Conservation (phyloP, 1,140 invertebrate genomes). For the Drosophila nebulosa region DNA sequence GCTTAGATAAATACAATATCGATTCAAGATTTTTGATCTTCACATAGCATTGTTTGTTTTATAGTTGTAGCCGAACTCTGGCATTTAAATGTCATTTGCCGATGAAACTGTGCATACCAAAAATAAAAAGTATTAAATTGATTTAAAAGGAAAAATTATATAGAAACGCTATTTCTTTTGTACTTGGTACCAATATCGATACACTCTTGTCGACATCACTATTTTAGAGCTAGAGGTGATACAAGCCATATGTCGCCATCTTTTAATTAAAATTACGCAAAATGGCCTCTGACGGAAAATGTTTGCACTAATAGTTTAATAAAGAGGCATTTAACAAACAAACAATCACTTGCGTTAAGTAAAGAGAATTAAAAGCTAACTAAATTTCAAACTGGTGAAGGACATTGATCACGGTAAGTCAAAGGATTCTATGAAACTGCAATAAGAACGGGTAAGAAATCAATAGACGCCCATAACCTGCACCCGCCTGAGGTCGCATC, state of each 20-base stretch:
- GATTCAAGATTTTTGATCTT: too few relatives aligned
- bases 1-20: too few relatives aligned
- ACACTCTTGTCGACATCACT: background rate
- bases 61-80: too few relatives aligned
- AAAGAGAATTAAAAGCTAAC: background rate
- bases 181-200: background rate
- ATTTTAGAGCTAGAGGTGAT: background rate
- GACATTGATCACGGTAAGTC: background rate
- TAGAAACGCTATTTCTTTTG: too few relatives aligned
- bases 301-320: constrained; percentile 39
- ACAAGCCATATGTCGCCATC: constrained; percentile 61
- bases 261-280: constrained; percentile 60
- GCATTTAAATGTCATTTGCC: too few relatives aligned
- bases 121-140: too few relatives aligned
- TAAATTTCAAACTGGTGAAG: background rate
- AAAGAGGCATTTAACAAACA: constrained; percentile 5
- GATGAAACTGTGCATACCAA: too few relatives aligned
- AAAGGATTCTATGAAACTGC: background rate
- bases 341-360: background rate
- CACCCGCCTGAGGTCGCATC: constrained; percentile 41
- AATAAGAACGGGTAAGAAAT: constrained; percentile 37
- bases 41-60: too few relatives aligned
- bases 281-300: constrained; percentile 60
- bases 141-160: too few relatives aligned
- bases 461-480: constrained; percentile 36